These are phyloP conservation scores for Musca vetustissima DNA, from an alignment of 1,140 invertebrate genomes.

Conservation along the genomic window DNA sequence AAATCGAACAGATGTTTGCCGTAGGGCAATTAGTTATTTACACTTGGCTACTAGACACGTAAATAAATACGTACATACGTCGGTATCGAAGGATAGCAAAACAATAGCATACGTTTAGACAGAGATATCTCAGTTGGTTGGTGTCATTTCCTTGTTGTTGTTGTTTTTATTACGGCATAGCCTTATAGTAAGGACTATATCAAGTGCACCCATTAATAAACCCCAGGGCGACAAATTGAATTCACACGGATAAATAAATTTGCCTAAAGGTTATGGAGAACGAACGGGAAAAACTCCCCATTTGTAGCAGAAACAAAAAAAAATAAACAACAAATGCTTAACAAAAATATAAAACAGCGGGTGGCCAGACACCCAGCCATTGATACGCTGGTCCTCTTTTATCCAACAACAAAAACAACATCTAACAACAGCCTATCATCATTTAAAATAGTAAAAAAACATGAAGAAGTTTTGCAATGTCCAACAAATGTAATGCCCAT, in stretches of 20 bases:
- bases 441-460: too few species aligned
- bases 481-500: too few species aligned
- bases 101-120: background rate
- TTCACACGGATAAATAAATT: constrained; percentile 23
- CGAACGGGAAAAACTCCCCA: background rate
- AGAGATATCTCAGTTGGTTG: background rate
- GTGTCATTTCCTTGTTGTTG: background rate
- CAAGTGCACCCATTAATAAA: constrained; percentile 18
- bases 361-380: background rate
- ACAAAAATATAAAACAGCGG: constrained; percentile 11
- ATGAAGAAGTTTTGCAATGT: too few species aligned
- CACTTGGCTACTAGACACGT: constrained; percentile 4
- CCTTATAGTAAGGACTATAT: background rate
- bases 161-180: constrained; percentile 9
- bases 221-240: constrained; percentile 23
- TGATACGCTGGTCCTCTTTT: too few species aligned
- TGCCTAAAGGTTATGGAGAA: background rate
- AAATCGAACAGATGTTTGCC: constrained; percentile 24
- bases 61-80: background rate
- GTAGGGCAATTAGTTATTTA: constrained; percentile 22
- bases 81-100: background rate
- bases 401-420: background rate
- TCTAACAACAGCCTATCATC: background rate
- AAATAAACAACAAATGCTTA: background rate
- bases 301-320: too few species aligned